Base-by-base conservation (phyloP, 2,888 invertebrate genomes). In the Choristoneura rosaceana region DNA sequence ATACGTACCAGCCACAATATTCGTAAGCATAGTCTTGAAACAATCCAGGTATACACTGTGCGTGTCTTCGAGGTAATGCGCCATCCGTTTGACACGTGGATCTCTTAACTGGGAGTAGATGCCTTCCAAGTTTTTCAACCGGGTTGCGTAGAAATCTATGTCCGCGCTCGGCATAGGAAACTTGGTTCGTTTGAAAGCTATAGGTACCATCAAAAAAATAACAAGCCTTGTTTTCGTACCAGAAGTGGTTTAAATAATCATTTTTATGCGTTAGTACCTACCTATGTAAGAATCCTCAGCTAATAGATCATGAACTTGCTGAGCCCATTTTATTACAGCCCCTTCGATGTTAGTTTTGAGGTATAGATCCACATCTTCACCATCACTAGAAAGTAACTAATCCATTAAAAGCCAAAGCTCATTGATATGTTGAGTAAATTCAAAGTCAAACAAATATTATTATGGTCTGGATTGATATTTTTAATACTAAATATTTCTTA, bases 31-130 rank as follows among this genome's bases (percentile, higher is more conserved):
- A 12, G 95, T 95, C 80, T 97, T 96, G 86, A 98, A 98, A 73
- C 97, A 96, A 45, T 95, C 94, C 74, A 96, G 95, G 84, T 98
- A 98, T 5, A 97, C 96, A 76, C 98, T 98, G 38, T 96, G 94
- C 0, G 97, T 97, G 76, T 95, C 91, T 87, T 98, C 97, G 66
- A 98, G 87, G 66, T 97, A 95, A 74, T 96, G 95, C 0, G 97
- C 97, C 96, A 99, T 97, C 74, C 97, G 96, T 82, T 97, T 97
- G 0, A 98, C 97, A 80, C 97, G 95, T 8, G 96, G 96, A 83
- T 97, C 97, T n/a, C 96, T 94, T 77, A 99, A 91, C 87, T 99
- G 99, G 47, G 97, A 96, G 82, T 98, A 98, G 71, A 99, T 97
- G 52, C 97, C 97, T 84, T 98, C 97, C 8, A 99, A 91, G 85